Evolutionary conservation across 1,140 invertebrate genomes (phyloP), one percentile per base, ranked within the genome.

Genomic region (Heliconius hewitsoni): DNA sequence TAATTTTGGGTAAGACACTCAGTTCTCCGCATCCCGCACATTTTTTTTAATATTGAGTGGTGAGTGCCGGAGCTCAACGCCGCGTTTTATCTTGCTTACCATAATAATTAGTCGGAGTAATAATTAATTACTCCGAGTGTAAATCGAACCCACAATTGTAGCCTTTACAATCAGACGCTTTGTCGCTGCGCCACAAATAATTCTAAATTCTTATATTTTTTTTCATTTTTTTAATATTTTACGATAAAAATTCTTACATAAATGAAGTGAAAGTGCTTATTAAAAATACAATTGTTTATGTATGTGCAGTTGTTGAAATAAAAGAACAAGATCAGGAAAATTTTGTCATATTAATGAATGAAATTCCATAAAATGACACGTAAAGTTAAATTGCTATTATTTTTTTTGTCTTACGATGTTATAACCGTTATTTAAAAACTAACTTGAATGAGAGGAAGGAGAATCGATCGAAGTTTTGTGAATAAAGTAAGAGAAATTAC

Each of bases 231-330:
- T 50, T 50, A 16, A 13, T 16, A 18, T 18, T 50, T 13, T 34
- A 34, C 18, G 5, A 50, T 18, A 50, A 50, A 4, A 50, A 4
- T 18, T 50, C 2, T 50, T 16, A 18, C 4, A 57, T n/a, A 19
- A 57, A 57, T n/a, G 11, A 2, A 42, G 55, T 57, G 55, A 57
- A 23, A 57, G 55, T 57, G 55, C 1, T 19, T 57, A 57, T 57
- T 57, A 57, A 57, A 57, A 57, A 57, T 57, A 57, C n/a, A 57
- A 57, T n/a, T 57, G n/a, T 57, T 9, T 57, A 57, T n/a, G 8
- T 57, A 57, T 23, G n/a, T n/a, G 18, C 1, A 16, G 1, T 57
- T n/a, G n/a, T 57, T 57, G 8, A 57, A n/a, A n/a, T 57, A 57
- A n/a, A 9, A 57, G n/a, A 57, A 23, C 19, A 57, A 2, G n/a